These are phyloP conservation scores for Tichodroma muraria DNA, from an alignment of 2,113 vertebrate species.

Conservation along the genomic window DNA sequence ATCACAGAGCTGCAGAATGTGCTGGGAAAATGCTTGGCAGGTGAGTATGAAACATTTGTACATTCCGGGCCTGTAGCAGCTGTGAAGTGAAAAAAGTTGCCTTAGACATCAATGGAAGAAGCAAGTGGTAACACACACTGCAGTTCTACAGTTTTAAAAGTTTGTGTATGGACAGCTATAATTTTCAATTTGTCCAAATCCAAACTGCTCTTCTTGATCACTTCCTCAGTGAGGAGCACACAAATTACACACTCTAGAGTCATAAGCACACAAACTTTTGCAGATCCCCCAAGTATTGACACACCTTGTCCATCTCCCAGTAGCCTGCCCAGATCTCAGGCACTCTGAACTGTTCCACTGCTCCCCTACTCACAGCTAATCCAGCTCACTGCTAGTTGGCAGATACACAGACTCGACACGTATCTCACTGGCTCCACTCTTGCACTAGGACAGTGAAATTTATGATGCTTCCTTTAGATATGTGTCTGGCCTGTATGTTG, in stretches of 20 bases:
- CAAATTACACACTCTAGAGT: not conserved
- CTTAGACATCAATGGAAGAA: not conserved
- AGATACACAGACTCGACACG: not conserved
- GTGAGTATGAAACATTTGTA: slow-evolving; percentile 56
- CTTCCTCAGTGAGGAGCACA: not conserved
- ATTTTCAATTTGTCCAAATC: not conserved
- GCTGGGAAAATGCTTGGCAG: slow-evolving; percentile 82
- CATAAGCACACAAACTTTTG: not conserved
- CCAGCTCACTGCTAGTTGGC: not conserved
- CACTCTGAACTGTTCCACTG: not conserved
- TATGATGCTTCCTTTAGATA: not conserved
- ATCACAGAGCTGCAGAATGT: slow-evolving; percentile 86
- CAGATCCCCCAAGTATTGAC: not conserved
- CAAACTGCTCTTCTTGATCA: not conserved
- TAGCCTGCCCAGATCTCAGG: not conserved
- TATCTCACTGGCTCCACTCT: not conserved
- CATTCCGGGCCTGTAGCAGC: not conserved
- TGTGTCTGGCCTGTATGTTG: not conserved
- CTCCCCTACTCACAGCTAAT: not conserved
- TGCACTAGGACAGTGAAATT: not conserved
- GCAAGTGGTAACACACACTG: not conserved
- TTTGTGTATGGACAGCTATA: not conserved
- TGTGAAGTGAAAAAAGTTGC: not conserved
- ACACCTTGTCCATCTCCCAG: not conserved
- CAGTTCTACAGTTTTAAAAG: not conserved